These are phyloP conservation scores for Calliopsis andreniformis DNA, from an alignment of 1,140 invertebrate species.

Conservation along the genomic window DNA sequence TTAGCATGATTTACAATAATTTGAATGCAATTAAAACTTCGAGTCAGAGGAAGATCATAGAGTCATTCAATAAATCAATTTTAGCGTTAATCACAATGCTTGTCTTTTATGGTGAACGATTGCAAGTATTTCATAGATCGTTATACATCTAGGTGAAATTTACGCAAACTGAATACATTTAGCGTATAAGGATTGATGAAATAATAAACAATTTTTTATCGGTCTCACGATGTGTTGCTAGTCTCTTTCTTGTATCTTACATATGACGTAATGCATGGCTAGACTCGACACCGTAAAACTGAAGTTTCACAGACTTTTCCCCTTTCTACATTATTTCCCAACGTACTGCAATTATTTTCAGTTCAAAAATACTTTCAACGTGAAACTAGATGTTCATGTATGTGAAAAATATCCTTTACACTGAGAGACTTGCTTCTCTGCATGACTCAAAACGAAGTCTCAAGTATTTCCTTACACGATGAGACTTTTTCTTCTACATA, in stretches of 20 bases:
- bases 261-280: constrained; percentile 47
- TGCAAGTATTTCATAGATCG: constrained; percentile 37
- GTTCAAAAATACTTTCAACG: not conserved
- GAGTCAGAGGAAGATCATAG: constrained; percentile 15
- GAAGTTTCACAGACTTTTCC: constrained; percentile 40
- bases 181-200: constrained; percentile 29
- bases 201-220: constrained; percentile 64
- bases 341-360: not conserved
- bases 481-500: too few species aligned
- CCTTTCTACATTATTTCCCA: constrained; percentile 39
- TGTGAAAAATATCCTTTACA: not conserved
- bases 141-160: constrained; percentile 36
- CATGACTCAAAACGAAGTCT: too few species aligned
- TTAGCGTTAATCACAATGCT: constrained; percentile 22
- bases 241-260: constrained; percentile 24
- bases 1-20: constrained; percentile 28
- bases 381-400: not conserved
- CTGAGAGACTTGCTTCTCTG: too few species aligned
- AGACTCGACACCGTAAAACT: constrained; percentile 31
- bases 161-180: not conserved
- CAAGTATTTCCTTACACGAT: too few species aligned
- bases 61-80: constrained; percentile 38
- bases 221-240: constrained; percentile 59
- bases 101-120: constrained; percentile 50
- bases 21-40: constrained; percentile 52